Evolutionary conservation across 2,113 vertebrate genomes (phyloP).

Genomic region (Heterocephalus glaber): DNA sequence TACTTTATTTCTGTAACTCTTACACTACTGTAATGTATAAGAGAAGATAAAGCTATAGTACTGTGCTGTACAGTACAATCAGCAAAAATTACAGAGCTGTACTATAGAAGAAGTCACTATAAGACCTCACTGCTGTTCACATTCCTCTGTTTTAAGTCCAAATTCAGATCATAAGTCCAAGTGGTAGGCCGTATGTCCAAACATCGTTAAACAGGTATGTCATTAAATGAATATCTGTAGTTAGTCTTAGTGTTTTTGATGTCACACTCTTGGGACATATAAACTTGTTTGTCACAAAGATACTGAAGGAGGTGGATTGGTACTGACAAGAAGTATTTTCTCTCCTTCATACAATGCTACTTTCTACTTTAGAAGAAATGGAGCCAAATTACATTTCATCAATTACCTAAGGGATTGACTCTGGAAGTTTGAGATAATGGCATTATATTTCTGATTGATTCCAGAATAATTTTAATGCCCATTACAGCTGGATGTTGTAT

Average conservation of each 20-base stretch:
- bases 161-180: background rate
- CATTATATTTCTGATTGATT: slow-evolving; percentile 51
- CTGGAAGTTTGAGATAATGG: slow-evolving; percentile 24
- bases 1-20: background rate
- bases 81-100: background rate
- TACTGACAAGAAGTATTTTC: background rate
- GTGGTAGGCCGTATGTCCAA: background rate
- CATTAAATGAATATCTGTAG: background rate
- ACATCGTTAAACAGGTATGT: background rate
- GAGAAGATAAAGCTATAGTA: background rate
- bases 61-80: background rate
- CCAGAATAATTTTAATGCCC: slow-evolving; percentile 21
- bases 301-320: background rate
- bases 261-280: background rate
- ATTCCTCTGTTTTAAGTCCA: background rate
- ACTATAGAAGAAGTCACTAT: background rate
- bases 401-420: background rate
- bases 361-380: slow-evolving; percentile 38
- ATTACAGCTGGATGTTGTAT: slow-evolving; percentile 1
- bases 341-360: background rate
- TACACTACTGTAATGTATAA: background rate
- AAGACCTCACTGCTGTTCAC: background rate
- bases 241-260: background rate
- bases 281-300: background rate
- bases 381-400: slow-evolving; percentile 22